Evolutionary conservation across 2,888 invertebrate genomes (phyloP), one percentile per base, ranked within the genome.

Genomic region (Lottia scabra): DNA sequence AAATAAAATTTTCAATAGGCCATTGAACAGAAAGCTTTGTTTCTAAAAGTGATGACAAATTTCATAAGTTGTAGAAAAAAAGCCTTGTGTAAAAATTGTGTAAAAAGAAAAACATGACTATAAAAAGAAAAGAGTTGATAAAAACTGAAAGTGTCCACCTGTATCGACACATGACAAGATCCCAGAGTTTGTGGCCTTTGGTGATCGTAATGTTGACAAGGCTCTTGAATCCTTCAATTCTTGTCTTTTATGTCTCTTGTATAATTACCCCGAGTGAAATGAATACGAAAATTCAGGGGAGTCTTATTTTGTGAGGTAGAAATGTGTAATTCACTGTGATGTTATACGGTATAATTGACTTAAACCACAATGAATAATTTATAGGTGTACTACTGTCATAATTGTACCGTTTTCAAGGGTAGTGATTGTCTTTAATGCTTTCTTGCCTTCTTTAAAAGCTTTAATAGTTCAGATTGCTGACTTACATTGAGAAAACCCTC

Each of bases 151-250:
- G 23, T 56, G 56, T 56, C 56, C 56, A 56, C 56, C 56, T 56
- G 56, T 56, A 56, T 23, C 23, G 56, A 56, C 56, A 56, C 56
- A 56, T 56, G 56, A 56, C 56, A 56, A 56, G 23, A 56, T 56
- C 56, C 56, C 56, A 56, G 56, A 56, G 56, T 23, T 56, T 56
- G 19, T 56, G 56, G 56, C 56, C 56, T 56, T 56, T 56, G 56
- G 56, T 56, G 56, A 56, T 23, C 56, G 19, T 56, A 56, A 56
- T 38, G 56, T 56, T 56, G 56, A 56, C 56, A 56, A 23, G 56
- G 23, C 56, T 23, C 56, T 56, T 56, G 56, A 56, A 23, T 23
- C 23, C 56, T 56, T 56, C 56, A 56, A 23, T 56, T 56, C 23
- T 56, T 56, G 19, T 56, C 56, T 56, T 56, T 56, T 56, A 56